Percentiles rank a stretch among this genome's conserved stretches.
Conservation (phyloP, 2,113 vertebrate genomes). For the Athene cunicularia region DNA sequence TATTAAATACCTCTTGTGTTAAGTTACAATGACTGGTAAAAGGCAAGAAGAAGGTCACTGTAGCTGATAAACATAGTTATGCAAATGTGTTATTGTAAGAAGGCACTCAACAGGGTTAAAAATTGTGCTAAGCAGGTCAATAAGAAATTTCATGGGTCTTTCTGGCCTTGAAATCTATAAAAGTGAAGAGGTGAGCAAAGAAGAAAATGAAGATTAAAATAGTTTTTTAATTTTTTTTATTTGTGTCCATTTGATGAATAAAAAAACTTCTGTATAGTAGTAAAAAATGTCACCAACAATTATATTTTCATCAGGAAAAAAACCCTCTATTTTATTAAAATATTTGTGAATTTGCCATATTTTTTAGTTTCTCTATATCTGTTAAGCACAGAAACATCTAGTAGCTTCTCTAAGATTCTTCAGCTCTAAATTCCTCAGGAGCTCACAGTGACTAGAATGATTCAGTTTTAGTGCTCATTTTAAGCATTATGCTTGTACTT, state of each 20-base stretch:
- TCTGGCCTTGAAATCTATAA: not conserved
- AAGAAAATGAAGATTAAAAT: not conserved
- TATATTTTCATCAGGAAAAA: not conserved
- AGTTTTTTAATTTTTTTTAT: not conserved
- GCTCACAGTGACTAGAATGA: not conserved
- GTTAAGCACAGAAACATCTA: not conserved
- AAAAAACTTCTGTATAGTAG: not conserved
- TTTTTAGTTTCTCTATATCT: not conserved
- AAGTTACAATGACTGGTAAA: slow-evolving; percentile 29
- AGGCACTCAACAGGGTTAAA: slow-evolving; percentile 17
- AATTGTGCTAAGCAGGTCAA: slow-evolving; percentile 15
- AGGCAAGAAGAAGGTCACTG: slow-evolving; percentile 40
- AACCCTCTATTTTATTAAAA: not conserved
- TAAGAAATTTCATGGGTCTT: not conserved
- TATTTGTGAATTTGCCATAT: not conserved
- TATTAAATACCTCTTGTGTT: slow-evolving; percentile 10
- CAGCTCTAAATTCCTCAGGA: not conserved
- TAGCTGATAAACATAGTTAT: slow-evolving; percentile 53
- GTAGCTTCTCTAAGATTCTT: not conserved
- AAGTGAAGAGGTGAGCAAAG: not conserved
- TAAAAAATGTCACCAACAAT: not conserved
- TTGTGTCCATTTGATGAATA: not conserved
- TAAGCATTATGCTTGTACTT: not conserved
- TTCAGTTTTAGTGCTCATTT: not conserved
- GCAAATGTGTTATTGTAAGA: slow-evolving; percentile 49